These are phyloP conservation scores for Sceloporus undulatus DNA, from an alignment of 2,113 vertebrate species.

Conservation along the genomic window DNA sequence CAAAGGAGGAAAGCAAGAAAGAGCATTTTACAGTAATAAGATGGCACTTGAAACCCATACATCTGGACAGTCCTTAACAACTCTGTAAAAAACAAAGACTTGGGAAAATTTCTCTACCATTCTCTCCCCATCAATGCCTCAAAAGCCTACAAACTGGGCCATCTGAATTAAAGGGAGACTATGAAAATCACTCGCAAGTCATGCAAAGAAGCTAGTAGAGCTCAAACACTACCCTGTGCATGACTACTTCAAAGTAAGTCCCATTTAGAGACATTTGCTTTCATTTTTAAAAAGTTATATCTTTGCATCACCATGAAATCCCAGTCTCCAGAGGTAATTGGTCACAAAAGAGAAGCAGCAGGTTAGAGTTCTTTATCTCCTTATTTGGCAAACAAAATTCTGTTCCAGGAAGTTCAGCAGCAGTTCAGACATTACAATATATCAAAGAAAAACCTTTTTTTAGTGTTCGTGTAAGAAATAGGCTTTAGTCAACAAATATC, in stretches of 20 bases:
- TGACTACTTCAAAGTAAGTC: not conserved
- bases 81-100: constrained; percentile 16
- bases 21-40: constrained; percentile 40
- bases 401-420: constrained; percentile 58
- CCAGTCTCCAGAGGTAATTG: constrained; percentile 37
- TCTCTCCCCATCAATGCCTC: not conserved
- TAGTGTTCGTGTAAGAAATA: constrained; percentile 40
- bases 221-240: not conserved
- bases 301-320: constrained; percentile 15
- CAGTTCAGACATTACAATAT: constrained; percentile 28
- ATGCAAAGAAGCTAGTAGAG: not conserved
- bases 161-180: not conserved
- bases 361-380: constrained; percentile 17
- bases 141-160: not conserved
- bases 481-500: constrained; percentile 54
- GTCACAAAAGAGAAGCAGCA: constrained; percentile 28
- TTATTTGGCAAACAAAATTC: constrained; percentile 23
- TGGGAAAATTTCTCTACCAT: constrained; percentile 15
- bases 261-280: not conserved
- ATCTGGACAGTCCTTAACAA: constrained; percentile 20
- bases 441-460: constrained; percentile 40
- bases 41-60: constrained; percentile 30
- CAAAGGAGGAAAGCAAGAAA: constrained; percentile 45
- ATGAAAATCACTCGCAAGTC: not conserved
- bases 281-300: constrained; percentile 39